Evolutionary conservation across 2,113 vertebrate species (phyloP).

Genomic region (Dromas ardeola): DNA sequence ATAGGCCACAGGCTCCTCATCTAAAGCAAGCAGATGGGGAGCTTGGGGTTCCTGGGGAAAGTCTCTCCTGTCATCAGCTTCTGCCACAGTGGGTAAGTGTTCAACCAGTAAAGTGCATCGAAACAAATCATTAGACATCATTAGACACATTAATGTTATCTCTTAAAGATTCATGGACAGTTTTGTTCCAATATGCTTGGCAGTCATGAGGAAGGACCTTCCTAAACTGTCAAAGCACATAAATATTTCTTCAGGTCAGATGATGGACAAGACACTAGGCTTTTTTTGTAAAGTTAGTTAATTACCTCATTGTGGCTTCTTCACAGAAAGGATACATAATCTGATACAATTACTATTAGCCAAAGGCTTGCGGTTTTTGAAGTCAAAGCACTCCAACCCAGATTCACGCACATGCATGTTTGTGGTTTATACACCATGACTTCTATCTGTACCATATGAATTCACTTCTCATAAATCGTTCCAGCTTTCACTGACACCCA

Average conservation of each 20-base stretch:
- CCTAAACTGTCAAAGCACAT: not conserved
- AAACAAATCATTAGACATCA: not conserved
- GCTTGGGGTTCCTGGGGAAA: constrained; percentile 96
- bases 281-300: not conserved
- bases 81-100: constrained; percentile 88
- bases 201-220: not conserved
- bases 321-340: not conserved
- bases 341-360: not conserved
- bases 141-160: not conserved
- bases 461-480: not conserved
- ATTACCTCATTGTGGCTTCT: not conserved
- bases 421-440: not conserved
- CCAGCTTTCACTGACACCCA: not conserved
- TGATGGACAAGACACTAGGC: not conserved
- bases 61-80: constrained; percentile 89
- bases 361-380: not conserved
- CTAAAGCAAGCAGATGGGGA: constrained; percentile 72
- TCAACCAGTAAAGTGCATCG: not conserved
- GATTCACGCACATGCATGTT: fast-evolving
- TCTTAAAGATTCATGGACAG: not conserved
- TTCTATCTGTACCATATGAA: not conserved
- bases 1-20: constrained; percentile 49
- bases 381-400: not conserved
- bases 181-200: not conserved
- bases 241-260: not conserved